Conservation (phyloP, 2,113 vertebrate genomes). For the Micronisus gabar region DNA sequence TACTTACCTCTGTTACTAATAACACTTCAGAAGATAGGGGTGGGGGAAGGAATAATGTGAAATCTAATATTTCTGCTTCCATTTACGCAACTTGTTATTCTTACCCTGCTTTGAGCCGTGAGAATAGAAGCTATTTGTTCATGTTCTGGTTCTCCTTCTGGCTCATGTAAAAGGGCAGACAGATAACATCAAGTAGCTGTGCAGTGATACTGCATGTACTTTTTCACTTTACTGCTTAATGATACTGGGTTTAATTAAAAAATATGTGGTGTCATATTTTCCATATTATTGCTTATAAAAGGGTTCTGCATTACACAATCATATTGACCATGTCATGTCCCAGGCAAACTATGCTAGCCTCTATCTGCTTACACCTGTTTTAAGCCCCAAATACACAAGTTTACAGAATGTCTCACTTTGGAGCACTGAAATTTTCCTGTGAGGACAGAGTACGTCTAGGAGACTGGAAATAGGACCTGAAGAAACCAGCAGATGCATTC, state of each 20-base stretch:
- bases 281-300: neutral
- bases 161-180: constrained; percentile 16
- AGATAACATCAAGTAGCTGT: constrained; percentile 42
- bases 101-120: neutral
- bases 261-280: constrained; percentile 18
- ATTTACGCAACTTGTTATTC: neutral
- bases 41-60: neutral
- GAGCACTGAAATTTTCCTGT: neutral
- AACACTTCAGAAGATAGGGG: neutral
- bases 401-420: neutral
- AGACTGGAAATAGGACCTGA: neutral
- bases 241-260: constrained; percentile 17
- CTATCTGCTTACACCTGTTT: neutral
- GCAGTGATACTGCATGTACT: neutral
- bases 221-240: constrained; percentile 16
- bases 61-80: neutral
- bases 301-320: neutral
- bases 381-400: neutral
- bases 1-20: neutral
- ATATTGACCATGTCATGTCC: neutral
- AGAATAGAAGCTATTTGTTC: constrained; percentile 29
- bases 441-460: neutral
- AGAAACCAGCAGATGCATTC: neutral
- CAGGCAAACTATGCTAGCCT: neutral
- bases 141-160: constrained; percentile 6